A percentile compares a stretch with the other conserved stretches of the same genome.
Conservation (phyloP, 2,797 vertebrate genomes). For the Mareca strepera region DNA sequence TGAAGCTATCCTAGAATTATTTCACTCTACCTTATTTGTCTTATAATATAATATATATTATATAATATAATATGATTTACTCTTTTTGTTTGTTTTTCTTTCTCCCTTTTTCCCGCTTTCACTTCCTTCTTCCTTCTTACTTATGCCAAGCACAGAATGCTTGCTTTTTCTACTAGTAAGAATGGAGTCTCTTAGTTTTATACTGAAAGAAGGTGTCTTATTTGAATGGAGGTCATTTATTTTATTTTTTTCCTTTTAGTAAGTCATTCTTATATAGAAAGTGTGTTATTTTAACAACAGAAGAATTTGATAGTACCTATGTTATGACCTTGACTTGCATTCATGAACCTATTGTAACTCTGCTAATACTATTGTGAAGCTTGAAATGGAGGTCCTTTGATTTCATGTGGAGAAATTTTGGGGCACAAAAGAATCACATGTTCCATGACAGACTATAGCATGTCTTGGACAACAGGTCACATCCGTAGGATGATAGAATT, state of each 20-base stretch:
- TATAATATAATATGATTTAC: neutral
- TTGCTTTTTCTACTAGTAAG: neutral
- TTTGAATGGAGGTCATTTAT: neutral
- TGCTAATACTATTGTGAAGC: neutral
- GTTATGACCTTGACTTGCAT: neutral
- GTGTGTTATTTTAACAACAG: neutral
- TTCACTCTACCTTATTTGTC: neutral
- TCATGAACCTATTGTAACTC: neutral
- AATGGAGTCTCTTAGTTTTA: neutral
- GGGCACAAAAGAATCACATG: neutral
- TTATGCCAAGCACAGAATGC: neutral
- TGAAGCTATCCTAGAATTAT: neutral
- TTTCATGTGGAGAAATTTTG: neutral
- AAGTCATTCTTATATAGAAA: neutral
- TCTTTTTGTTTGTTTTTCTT: too few species aligned
- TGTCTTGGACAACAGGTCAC: neutral
- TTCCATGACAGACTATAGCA: fast-evolving
- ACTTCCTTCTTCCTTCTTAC: too few species aligned
- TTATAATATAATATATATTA: neutral
- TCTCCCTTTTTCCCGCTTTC: too few species aligned
- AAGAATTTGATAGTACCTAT: neutral
- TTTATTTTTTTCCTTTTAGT: neutral
- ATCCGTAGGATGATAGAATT: neutral
- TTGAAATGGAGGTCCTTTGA: neutral
- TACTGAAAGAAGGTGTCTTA: neutral